These are phyloP conservation scores for Podarcis lilfordi DNA, from an alignment of 2,797 vertebrate genomes.

Conservation along the genomic window DNA sequence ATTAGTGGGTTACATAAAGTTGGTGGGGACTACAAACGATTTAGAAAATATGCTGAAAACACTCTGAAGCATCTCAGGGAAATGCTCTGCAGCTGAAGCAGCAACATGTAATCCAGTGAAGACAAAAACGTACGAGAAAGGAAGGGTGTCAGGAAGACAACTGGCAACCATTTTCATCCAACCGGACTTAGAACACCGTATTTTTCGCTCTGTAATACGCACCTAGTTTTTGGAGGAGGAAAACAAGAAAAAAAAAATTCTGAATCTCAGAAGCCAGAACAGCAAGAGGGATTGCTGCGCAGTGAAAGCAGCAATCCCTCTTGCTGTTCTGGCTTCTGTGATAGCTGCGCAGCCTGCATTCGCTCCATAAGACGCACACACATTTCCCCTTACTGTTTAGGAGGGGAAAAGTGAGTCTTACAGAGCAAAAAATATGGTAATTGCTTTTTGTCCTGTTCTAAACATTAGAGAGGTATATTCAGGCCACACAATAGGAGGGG, in stretches of 20 bases:
- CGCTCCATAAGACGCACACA: too few relatives aligned
- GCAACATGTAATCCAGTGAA: background rate
- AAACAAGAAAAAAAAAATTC: too few relatives aligned
- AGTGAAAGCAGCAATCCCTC: too few relatives aligned
- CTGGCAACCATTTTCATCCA: background rate
- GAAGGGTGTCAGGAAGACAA: background rate
- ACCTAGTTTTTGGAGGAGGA: too few relatives aligned
- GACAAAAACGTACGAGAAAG: background rate
- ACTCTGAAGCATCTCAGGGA: background rate
- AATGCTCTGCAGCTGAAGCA: background rate
- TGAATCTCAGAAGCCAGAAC: too few relatives aligned
- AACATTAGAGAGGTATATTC: background rate
- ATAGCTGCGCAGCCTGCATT: too few relatives aligned
- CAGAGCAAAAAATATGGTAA: background rate
- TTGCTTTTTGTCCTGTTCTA: too few relatives aligned
- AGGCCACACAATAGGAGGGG: background rate
- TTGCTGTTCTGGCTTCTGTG: too few relatives aligned
- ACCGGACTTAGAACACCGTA: background rate
- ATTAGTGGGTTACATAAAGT: background rate
- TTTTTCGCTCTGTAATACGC: too few relatives aligned
- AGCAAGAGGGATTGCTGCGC: too few relatives aligned
- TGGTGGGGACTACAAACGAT: background rate
- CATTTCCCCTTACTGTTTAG: too few relatives aligned
- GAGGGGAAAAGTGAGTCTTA: too few relatives aligned
- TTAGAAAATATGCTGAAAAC: background rate